phyloP scores from a whole-genome alignment of 64 coral and sea anemone genomes.

The Porites lutea region DNA sequence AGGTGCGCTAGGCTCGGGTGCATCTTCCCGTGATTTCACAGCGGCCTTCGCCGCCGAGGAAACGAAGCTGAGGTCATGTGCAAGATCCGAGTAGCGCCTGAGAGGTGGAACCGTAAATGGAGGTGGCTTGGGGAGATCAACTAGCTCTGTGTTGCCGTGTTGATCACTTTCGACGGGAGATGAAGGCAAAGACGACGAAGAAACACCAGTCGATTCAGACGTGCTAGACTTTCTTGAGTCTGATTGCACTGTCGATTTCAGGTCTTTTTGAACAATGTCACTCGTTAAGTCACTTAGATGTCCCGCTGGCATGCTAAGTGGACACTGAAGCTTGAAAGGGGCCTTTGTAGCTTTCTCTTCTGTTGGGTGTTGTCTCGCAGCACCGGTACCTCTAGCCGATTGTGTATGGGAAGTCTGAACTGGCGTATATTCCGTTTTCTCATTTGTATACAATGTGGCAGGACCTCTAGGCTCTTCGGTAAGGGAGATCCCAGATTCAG shows the following conservation, averaged over 20 bases:
- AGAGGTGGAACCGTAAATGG: conserved; percentile 74
- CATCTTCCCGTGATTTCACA: neutral
- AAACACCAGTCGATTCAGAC: conserved; percentile 11
- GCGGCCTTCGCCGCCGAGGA: conserved; percentile 30
- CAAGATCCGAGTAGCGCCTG: conserved; percentile 70
- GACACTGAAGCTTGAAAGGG: neutral
- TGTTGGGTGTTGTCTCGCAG: neutral
- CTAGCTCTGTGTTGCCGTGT: neutral
- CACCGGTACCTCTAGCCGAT: neutral
- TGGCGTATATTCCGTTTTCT: neutral
- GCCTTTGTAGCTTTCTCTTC: neutral
- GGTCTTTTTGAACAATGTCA: neutral
- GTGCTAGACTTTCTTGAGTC: conserved; percentile 8
- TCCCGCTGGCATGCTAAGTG: conserved; percentile 11
- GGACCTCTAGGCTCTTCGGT: neutral
- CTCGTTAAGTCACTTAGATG: neutral
- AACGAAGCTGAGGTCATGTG: conserved; percentile 54
- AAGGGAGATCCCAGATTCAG: conserved; percentile 33
- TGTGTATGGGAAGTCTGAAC: neutral
- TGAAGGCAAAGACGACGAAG: neutral
- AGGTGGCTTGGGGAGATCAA: conserved; percentile 72
- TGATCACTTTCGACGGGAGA: conserved; percentile 9
- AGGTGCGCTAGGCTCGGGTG: neutral
- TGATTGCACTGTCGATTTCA: neutral
- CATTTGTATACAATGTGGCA: neutral